These are phyloP conservation scores for Acanthornis magna DNA, from an alignment of 2,797 vertebrate genomes.

Conservation along the genomic window DNA sequence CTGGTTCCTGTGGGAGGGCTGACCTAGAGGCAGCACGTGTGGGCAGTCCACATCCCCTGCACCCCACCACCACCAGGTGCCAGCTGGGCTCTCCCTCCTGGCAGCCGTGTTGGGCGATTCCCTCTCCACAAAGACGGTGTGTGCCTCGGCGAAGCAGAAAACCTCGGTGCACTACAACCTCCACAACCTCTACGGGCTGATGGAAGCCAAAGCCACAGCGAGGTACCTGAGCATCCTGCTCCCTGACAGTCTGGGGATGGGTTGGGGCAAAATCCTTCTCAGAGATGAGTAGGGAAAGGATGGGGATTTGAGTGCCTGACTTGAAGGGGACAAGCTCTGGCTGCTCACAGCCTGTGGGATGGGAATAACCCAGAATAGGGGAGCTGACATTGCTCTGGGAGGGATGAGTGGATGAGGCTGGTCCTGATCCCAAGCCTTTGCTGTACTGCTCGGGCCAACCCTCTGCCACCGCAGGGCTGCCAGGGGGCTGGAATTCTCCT, in stretches of 20 bases:
- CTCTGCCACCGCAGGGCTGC: fast-evolving
- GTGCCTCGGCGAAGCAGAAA: slow-evolving; percentile 82
- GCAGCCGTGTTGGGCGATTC: slow-evolving; percentile 80
- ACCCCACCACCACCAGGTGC: fast-evolving
- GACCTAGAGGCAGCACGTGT: neutral
- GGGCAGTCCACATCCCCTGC: neutral
- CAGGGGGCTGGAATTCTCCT: neutral
- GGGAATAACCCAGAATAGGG: neutral
- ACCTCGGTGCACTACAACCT: slow-evolving; percentile 84
- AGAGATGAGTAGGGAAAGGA: neutral
- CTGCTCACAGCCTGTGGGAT: neutral
- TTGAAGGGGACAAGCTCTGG: neutral
- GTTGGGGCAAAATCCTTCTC: neutral
- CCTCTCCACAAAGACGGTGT: slow-evolving; percentile 81
- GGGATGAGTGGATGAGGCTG: neutral
- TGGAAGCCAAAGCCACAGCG: slow-evolving; percentile 86
- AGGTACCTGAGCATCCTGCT: slow-evolving; percentile 63
- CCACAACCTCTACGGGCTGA: slow-evolving; percentile 88
- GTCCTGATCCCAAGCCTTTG: neutral
- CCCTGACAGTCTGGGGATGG: fast-evolving
- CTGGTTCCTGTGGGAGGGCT: neutral
- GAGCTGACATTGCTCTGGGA: neutral
- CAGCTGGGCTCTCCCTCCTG: neutral
- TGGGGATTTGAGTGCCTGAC: neutral
- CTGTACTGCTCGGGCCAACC: fast-evolving